A percentile compares a stretch with the other conserved stretches of the same genome.
phyloP scores from a whole-genome alignment of 2,113 vertebrate species.

The Crypturellus undulatus region DNA sequence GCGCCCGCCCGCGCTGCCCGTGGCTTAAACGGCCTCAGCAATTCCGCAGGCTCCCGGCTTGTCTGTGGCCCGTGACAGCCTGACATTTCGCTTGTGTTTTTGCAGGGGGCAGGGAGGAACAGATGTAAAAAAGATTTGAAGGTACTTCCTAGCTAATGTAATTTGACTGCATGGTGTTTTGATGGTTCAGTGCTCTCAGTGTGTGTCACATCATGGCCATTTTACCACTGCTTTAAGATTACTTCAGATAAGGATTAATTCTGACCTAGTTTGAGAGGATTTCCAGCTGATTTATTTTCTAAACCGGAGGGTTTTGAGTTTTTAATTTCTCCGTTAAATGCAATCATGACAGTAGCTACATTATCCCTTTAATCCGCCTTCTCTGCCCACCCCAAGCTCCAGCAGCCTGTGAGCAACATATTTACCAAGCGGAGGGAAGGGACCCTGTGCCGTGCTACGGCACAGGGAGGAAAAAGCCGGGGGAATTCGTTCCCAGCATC shows the following conservation, averaged over 20 bases:
- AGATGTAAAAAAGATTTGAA: conserved; percentile 40
- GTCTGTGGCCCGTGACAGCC: neutral
- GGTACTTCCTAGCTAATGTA: conserved; percentile 28
- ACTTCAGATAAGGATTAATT: conserved; percentile 70
- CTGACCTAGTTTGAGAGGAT: conserved; percentile 76
- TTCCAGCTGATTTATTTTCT: conserved; percentile 35
- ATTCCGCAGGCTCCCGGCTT: neutral
- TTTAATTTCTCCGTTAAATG: conserved; percentile 72
- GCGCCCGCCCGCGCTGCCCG: conserved; percentile 3
- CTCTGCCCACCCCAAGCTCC: neutral
- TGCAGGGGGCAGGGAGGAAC: too few species aligned
- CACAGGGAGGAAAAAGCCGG: conserved; percentile 34
- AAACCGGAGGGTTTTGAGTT: conserved; percentile 32
- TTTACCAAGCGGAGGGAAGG: conserved; percentile 41
- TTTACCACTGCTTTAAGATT: conserved; percentile 69
- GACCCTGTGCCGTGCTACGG: conserved; percentile 32
- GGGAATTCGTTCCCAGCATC: conserved; percentile 43
- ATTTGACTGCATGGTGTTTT: conserved; percentile 62
- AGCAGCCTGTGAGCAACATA: conserved; percentile 25
- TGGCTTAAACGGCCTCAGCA: conserved; percentile 20
- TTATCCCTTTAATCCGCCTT: conserved; percentile 60
- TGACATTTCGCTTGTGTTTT: conserved; percentile 55
- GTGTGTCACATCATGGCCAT: conserved; percentile 50
- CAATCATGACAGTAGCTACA: conserved; percentile 38
- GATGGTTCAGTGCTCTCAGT: conserved; percentile 36